A percentile compares a stretch with the other conserved stretches of the same genome.
phyloP scores from a whole-genome alignment of 1,140 invertebrate species.

The Hyphantria cunea region DNA sequence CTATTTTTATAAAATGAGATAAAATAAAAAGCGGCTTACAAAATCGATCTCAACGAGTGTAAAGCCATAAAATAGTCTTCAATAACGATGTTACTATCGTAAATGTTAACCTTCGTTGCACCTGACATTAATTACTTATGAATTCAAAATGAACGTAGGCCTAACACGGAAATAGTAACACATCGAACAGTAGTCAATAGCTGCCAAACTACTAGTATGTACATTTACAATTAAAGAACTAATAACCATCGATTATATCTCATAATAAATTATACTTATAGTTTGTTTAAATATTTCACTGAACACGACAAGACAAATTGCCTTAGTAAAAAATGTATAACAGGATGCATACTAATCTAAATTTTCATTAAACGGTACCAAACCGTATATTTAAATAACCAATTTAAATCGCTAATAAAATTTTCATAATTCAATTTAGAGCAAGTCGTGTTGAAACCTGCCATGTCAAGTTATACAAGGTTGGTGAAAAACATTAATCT shows the following conservation, averaged over 20 bases:
- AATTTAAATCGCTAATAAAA: slow-evolving; percentile 41
- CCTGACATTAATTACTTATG: neutral
- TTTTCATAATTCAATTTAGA: slow-evolving; percentile 42
- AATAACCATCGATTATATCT: slow-evolving; percentile 14
- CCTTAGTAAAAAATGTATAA: slow-evolving; percentile 17
- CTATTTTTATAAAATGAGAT: no score
- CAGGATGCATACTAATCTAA: slow-evolving; percentile 43
- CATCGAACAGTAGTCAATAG: neutral
- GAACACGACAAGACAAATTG: slow-evolving; percentile 21
- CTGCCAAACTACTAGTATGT: neutral
- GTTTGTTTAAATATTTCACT: slow-evolving; percentile 16
- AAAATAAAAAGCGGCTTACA: no score
- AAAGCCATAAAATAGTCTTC: no score
- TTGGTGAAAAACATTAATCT: slow-evolving; percentile 27
- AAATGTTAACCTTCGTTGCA: no score
- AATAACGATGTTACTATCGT: neutral
- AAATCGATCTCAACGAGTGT: no score
- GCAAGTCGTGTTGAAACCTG: slow-evolving; percentile 20
- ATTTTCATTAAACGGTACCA: slow-evolving; percentile 40
- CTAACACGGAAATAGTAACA: neutral
- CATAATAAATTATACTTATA: slow-evolving; percentile 13
- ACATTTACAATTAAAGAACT: slow-evolving; percentile 13
- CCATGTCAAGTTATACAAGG: slow-evolving; percentile 17
- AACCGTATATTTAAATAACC: slow-evolving; percentile 40
- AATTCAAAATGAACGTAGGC: neutral